Percentiles rank a stretch among this genome's conserved stretches.
phyloP scores from a whole-genome alignment of 2,113 vertebrate genomes.

The Mustela lutreola region DNA sequence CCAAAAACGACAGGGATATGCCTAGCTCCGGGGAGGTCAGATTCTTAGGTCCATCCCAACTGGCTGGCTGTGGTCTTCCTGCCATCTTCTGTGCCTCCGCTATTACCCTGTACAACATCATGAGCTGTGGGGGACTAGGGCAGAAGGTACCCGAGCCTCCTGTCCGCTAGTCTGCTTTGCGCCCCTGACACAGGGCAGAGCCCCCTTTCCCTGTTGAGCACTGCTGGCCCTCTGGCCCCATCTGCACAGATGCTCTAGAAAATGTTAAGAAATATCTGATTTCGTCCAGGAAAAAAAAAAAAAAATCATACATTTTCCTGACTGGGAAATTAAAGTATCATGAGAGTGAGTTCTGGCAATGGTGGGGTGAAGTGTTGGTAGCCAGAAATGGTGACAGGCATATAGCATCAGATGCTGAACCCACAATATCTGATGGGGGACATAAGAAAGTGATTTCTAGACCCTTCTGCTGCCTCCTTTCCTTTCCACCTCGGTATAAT shows the following conservation, averaged over 20 bases:
- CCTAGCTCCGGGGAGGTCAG: not conserved
- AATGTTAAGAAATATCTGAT: not conserved
- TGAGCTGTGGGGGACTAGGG: not conserved
- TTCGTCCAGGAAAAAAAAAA: not conserved
- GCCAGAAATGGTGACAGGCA: not conserved
- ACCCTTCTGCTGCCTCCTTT: not conserved
- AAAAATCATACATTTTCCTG: not conserved
- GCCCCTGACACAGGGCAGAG: not conserved
- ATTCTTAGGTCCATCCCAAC: constrained; percentile 49
- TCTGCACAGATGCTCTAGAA: not conserved
- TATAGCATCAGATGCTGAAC: accelerated
- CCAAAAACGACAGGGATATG: not conserved
- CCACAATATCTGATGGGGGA: not conserved
- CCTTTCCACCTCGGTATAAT: not conserved
- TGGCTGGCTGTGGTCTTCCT: not conserved
- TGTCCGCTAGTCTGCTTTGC: not conserved
- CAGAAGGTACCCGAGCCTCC: not conserved
- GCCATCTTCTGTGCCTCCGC: too few relatives aligned
- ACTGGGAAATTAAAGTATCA: not conserved
- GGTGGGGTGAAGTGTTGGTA: not conserved
- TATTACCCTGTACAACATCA: too few relatives aligned
- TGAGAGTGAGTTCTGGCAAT: not conserved
- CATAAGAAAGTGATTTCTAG: not conserved
- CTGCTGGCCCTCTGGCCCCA: not conserved
- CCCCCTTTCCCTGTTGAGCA: not conserved